Conservation (phyloP, 2,888 invertebrate genomes). For the Sepiola atlantica region DNA sequence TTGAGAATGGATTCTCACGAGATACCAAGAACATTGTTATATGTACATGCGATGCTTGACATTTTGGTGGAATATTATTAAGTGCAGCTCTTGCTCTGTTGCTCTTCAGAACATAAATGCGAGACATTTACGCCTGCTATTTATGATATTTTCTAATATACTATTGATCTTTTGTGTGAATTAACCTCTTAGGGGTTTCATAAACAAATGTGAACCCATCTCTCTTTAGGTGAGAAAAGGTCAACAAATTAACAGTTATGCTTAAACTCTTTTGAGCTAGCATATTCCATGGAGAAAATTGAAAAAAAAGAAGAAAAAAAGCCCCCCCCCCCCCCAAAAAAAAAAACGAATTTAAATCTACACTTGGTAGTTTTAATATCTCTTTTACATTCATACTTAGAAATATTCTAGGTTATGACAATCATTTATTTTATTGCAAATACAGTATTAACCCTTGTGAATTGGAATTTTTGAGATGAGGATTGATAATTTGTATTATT, state of each 20-base stretch:
- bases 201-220: neutral
- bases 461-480: no score
- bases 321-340: no score
- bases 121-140: neutral
- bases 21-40: neutral
- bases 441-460: no score
- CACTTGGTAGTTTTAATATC: neutral
- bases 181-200: neutral
- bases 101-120: neutral
- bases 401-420: no score
- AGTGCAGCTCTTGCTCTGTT: neutral
- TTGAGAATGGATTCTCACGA: neutral
- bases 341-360: neutral
- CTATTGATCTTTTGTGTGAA: neutral
- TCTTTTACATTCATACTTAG: no score
- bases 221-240: neutral
- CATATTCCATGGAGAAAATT: neutral
- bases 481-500: no score
- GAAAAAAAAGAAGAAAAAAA: no score
- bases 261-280: no score
- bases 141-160: neutral
- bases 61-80: neutral
- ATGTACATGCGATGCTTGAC: neutral
- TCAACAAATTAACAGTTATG: neutral
- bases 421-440: no score